Base-by-base conservation (phyloP, 1,140 invertebrate genomes). In the Pollicipes pollicipes region DNA sequence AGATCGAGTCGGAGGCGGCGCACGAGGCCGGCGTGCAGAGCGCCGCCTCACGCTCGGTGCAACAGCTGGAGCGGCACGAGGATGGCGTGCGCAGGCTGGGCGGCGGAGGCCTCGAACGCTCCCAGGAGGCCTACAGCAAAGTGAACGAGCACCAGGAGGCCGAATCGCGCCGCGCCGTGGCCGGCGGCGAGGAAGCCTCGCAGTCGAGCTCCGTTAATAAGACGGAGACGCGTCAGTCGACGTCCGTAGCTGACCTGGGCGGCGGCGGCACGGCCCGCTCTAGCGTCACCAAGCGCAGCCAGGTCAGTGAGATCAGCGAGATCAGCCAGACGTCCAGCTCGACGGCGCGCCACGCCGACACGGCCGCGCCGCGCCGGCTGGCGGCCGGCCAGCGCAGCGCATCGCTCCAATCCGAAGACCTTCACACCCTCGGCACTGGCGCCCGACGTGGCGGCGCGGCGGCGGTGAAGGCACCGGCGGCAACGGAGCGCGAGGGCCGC, bases 1-100 rank as follows among this genome's bases (percentile, higher is more conserved):
- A 58, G 45, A 58, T 58, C 45, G 45, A 58, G 45, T 58, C 45
- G 10, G 45, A 58, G 45, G 45, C 45, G 45, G 45, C 45, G 45
- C 45, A 58, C 45, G 45, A 58, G 45, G 45, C 45, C 45, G 45
- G 45, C 45, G 45, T 58, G 45, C 45, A 58, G 45, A 58, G 45
- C 45, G 45, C 45, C 45, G 45, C 45, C 10, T 58, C 45, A 21
- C 45, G 45, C 45, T 21, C 13, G 2, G 45, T 58, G 45, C 45
- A 58, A 21, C 45, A 58, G 45, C 24, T 58, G 13, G 45, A 58
- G 13, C 45, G 45, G 6, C 45, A 58, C 45, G 45, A 58, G 45
- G 24, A 58, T 10, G 45, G 45, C 2, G 45, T 21, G 45, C 6
- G 17, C 6, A 2, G 6, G 45, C 45, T 58, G 13, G 45, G 24